These are phyloP conservation scores for Laticauda colubrina DNA, from an alignment of 2,113 vertebrate species.

Conservation along the genomic window DNA sequence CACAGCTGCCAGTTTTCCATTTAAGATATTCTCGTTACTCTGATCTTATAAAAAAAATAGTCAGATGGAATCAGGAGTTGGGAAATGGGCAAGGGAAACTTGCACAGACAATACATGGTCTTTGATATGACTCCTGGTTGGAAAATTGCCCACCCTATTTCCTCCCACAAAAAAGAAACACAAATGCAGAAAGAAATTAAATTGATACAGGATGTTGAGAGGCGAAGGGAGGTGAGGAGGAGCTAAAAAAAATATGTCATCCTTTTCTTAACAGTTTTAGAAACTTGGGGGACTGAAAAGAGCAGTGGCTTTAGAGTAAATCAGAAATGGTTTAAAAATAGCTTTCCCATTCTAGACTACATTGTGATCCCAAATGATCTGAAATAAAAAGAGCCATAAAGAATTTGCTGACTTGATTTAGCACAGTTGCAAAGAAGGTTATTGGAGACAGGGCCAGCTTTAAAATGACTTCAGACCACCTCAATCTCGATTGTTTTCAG, in stretches of 20 bases:
- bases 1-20: neutral
- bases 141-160: neutral
- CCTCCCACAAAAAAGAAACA: rapidly evolving
- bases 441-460: neutral
- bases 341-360: neutral
- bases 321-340: neutral
- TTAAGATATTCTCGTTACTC: neutral
- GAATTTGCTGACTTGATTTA: neutral
- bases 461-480: neutral
- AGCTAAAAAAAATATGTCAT: neutral
- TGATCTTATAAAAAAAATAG: neutral
- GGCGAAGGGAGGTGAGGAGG: neutral
- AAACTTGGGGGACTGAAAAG: neutral
- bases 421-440: neutral
- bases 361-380: neutral
- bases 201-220: neutral
- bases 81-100: neutral
- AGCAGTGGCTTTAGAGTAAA: neutral
- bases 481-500: neutral
- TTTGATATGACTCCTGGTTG: neutral
- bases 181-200: neutral
- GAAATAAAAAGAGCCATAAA: neutral
- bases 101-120: neutral
- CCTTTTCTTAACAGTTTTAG: neutral
- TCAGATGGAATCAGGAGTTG: neutral